A percentile compares a stretch with the other conserved stretches of the same genome.
phyloP scores from a whole-genome alignment of 2,888 invertebrate genomes.

The Thelaira solivaga region DNA sequence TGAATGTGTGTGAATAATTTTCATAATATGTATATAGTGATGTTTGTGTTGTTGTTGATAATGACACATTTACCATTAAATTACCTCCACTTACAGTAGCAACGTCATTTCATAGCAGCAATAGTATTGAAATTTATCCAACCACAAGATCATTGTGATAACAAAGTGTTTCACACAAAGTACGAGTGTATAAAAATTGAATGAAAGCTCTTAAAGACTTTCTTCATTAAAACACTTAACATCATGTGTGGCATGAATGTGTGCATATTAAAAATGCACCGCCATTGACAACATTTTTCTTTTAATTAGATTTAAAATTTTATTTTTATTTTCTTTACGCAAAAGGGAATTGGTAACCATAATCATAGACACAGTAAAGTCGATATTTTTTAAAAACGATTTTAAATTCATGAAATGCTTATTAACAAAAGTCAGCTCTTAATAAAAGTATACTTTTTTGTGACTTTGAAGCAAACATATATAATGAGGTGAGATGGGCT shows the following conservation, averaged over 20 bases:
- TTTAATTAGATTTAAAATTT: too few species aligned
- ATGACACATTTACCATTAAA: slow-evolving; percentile 33
- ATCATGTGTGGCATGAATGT: background rate
- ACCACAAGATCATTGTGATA: slow-evolving; percentile 8
- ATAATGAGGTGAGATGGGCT: too few species aligned
- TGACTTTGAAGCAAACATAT: too few species aligned
- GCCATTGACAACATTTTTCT: too few species aligned
- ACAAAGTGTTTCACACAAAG: background rate
- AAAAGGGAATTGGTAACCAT: too few species aligned
- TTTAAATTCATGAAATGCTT: too few species aligned
- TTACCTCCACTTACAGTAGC: slow-evolving; percentile 13
- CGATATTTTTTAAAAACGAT: too few species aligned
- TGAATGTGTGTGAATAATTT: slow-evolving; percentile 18
- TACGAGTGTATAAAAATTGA: background rate
- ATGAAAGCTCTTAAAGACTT: background rate
- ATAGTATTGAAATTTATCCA: background rate
- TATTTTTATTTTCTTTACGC: too few species aligned
- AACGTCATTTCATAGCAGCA: background rate
- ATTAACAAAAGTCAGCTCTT: too few species aligned
- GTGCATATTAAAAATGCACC: background rate
- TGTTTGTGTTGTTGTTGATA: slow-evolving; percentile 14
- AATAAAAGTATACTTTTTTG: too few species aligned
- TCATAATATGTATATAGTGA: background rate
- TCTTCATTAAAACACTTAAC: background rate
- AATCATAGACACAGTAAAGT: background rate